These are phyloP conservation scores for Brachylomia viminalis DNA, from an alignment of 2,888 invertebrate species.

Conservation along the genomic window DNA sequence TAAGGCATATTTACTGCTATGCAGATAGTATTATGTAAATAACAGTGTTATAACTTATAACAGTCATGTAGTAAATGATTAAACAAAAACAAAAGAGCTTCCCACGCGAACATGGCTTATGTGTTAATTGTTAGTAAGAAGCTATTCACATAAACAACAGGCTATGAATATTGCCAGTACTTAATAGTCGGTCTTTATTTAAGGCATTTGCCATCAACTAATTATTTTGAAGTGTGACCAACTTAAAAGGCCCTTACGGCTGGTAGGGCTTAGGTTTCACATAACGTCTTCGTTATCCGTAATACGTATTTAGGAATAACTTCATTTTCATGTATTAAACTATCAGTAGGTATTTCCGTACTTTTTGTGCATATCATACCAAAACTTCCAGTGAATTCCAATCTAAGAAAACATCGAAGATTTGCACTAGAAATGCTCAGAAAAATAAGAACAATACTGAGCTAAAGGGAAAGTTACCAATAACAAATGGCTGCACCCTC, in stretches of 20 bases:
- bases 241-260: neutral
- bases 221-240: slow-evolving; percentile 5
- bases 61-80: slow-evolving; percentile 49
- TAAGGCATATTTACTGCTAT: neutral
- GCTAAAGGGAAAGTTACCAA: slow-evolving; percentile 73
- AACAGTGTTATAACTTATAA: neutral
- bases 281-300: too few relatives aligned
- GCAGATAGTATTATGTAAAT: slow-evolving; percentile 31
- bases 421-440: neutral
- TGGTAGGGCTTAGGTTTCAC: neutral
- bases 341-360: too few relatives aligned
- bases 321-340: neutral
- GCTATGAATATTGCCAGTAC: neutral
- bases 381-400: neutral
- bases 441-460: slow-evolving; percentile 41
- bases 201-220: slow-evolving; percentile 3
- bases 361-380: neutral
- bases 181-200: slow-evolving; percentile 38
- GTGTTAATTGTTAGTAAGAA: slow-evolving; percentile 54
- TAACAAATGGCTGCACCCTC: slow-evolving; percentile 73
- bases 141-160: slow-evolving; percentile 31
- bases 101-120: slow-evolving; percentile 44
- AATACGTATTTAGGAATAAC: neutral
- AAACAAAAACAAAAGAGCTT: slow-evolving; percentile 49
- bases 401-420: neutral